Evolutionary conservation across 2,113 vertebrate genomes (phyloP), one percentile per base, ranked within the genome.

Genomic region (Lathamus discolor): DNA sequence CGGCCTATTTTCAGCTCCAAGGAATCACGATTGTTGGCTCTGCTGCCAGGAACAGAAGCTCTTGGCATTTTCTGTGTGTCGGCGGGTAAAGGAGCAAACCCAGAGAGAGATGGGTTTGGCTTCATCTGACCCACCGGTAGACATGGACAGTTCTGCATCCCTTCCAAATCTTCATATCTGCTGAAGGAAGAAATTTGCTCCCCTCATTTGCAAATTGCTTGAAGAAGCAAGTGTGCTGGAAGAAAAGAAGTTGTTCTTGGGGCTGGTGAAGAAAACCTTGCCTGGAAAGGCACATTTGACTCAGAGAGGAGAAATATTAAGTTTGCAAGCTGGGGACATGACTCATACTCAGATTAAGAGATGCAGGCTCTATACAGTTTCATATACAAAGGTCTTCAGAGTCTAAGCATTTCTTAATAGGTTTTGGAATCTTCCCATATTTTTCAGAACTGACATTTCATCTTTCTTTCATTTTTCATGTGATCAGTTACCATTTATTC

Each of bases 1-100:
- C 8, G 0, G 33, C 78, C 93, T 97, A 97, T 97, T 97, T 97
- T 97, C 84, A 72, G 95, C 86, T 57, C 63, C 3, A 0, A 93
- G 94, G 96, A 97, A 97, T 97, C 97, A 97, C 96, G 96, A 97
- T 25, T 80, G 59, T 84, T 95, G 93, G 92, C 92, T 83, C 69
- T 0, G 0, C 48, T 73, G 59, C 88, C 92, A 84, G 54, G 72
- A 96, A 51, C 73, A 91, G 94, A 92, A 97, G 88, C 37, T n/a
- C 63, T 92, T 89, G 77, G 74, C 54, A 69, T 85, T 57, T 95
- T 67, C 79, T 69, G 10, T 22, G 59, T 68, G 64, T 43, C 13
- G 24, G 33, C 73, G 57, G 68, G 23, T 8, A 20, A 16, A 33
- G 85, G 41, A 93, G 78, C 39, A 73, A 90, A 46, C 43, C 67